These are phyloP conservation scores for Erebia ligea DNA, from an alignment of 2,888 invertebrate species.

Conservation along the genomic window DNA sequence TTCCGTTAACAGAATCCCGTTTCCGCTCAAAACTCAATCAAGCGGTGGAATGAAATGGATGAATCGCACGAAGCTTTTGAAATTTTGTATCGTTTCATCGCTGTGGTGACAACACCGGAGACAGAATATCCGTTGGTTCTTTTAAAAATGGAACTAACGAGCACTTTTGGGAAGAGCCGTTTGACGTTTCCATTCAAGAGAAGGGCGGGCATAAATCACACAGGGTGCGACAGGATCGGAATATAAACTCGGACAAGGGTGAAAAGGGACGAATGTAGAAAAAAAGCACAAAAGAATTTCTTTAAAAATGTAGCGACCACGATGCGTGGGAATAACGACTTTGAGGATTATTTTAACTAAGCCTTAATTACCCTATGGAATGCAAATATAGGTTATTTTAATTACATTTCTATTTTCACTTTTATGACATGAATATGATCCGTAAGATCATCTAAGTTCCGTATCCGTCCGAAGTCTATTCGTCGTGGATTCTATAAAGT, in stretches of 20 bases:
- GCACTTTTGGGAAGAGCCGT: slow-evolving; percentile 64
- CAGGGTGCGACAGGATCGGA: slow-evolving; percentile 66
- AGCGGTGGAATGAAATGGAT: slow-evolving; percentile 60
- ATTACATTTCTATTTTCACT: not conserved
- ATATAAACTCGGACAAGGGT: slow-evolving; percentile 49
- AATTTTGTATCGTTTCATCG: slow-evolving; percentile 51
- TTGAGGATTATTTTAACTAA: slow-evolving; percentile 2
- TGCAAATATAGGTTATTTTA: not conserved
- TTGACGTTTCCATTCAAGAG: slow-evolving; percentile 59
- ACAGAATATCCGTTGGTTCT: slow-evolving; percentile 70
- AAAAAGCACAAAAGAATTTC: slow-evolving; percentile 56
- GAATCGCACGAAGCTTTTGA: slow-evolving; percentile 59
- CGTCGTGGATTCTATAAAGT: too few species aligned
- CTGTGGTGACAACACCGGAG: slow-evolving; percentile 76
- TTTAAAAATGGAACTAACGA: slow-evolving; percentile 74
- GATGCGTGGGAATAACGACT: slow-evolving; percentile 26
- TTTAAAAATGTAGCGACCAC: slow-evolving; percentile 42
- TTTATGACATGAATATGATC: too few species aligned
- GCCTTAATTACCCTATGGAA: not conserved
- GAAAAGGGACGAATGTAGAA: slow-evolving; percentile 58
- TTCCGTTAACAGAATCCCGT: slow-evolving; percentile 69
- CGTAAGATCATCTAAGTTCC: too few species aligned
- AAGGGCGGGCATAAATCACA: slow-evolving; percentile 71
- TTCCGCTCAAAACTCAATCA: slow-evolving; percentile 71
- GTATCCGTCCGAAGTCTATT: too few species aligned